Base-by-base conservation (phyloP, 35 echinoderm and acorn worm species). In the Apostichopus parvimensis region DNA sequence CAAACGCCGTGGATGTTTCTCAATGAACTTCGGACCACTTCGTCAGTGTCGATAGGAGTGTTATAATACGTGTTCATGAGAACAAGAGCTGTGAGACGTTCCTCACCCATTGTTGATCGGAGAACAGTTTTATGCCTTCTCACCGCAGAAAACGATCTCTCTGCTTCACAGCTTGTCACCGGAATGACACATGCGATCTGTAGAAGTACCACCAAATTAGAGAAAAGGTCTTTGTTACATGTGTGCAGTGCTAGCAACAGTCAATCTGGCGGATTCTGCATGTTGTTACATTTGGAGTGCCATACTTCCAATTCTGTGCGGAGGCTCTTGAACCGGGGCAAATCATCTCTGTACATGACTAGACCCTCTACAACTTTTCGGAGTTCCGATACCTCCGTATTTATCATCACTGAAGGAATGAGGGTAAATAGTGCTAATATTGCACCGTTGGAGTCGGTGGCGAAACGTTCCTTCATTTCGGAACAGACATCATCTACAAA, bases 1-100 rank as follows among this genome's bases (percentile, higher is more conserved):
- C 82, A 85, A 85, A 85, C 82, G 82, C 53, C 82, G 53, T 56
- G 82, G 82, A 85, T 85, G 53, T 85, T 85, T 85, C 82, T 61
- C 34, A 56, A 85, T 85, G 53, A 85, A 85, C 82, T 56, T 85
- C 56, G 45, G 82, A 53, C 54, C 54, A 34, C 54, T 53, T 85
- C 53, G 80, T 83, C 80, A 56, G 82, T 85, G 34, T 85, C 82
- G 34, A 85, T 56, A 54, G 55, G 82, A 85, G 82, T 56, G 82
- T 56, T 56, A 85, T 56, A 56, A 56, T 56, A 85, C 54, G 53
- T 85, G 82, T 85, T 85, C 82, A 55, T 85, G 4, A 85, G 82
- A 5, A 85, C 82, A 54, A 85, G 53, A n/a, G 82, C 28, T 9
- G 82, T 85, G 82, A 85, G 82, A 85, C 82, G 82, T 56, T 85